Evolutionary conservation across 2,113 vertebrate species (phyloP).

Genomic region (Pedetes capensis): DNA sequence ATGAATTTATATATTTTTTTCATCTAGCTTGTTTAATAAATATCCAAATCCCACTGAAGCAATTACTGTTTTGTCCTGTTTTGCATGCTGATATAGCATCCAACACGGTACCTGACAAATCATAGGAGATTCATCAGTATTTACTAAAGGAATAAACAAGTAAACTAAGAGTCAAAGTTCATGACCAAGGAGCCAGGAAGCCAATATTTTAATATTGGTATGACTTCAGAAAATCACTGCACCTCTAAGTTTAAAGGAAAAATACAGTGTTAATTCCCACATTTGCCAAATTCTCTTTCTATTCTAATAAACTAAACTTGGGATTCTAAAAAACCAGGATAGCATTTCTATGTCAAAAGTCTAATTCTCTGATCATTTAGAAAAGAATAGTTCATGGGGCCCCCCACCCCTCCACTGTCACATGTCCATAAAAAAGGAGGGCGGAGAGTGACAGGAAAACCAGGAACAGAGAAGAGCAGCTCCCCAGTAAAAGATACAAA

Average conservation of each 20-base stretch:
- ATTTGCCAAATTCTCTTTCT: background rate
- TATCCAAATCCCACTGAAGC: background rate
- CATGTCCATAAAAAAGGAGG: background rate
- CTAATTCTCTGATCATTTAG: background rate
- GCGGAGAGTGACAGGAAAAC: background rate
- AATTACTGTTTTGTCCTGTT: background rate
- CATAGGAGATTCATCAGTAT: background rate
- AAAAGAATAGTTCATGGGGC: background rate
- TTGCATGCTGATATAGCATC: background rate
- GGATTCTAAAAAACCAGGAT: background rate
- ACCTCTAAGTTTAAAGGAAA: background rate
- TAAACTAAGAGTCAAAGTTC: background rate
- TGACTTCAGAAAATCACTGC: background rate
- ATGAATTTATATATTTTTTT: background rate
- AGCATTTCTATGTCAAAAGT: background rate
- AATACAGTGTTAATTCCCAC: background rate
- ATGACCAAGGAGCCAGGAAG: background rate
- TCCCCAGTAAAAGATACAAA: background rate
- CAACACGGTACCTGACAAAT: background rate
- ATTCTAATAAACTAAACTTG: background rate
- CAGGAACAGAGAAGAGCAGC: background rate
- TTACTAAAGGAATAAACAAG: background rate
- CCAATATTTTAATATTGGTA: background rate
- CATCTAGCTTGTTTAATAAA: background rate
- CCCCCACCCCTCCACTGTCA: background rate